Conservation (phyloP, 2,888 invertebrate genomes). For the Priocnemis perturbator region DNA sequence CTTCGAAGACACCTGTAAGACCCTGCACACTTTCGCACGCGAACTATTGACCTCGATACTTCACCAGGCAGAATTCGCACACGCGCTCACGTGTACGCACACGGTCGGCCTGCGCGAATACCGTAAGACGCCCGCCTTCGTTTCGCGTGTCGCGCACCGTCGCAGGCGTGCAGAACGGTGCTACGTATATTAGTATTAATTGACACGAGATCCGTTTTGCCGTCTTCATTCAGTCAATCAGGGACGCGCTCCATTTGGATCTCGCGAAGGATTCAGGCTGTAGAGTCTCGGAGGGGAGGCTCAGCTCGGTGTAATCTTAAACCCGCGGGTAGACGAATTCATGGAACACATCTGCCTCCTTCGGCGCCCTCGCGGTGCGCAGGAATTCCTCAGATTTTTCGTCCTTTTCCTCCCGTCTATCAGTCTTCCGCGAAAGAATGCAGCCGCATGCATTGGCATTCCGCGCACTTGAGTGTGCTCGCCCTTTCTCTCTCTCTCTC, state of each 20-base stretch:
- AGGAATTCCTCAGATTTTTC: constrained; percentile 41
- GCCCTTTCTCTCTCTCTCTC: neutral
- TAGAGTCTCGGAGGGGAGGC: neutral
- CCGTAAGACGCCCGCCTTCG: neutral
- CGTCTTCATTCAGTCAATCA: constrained; percentile 42
- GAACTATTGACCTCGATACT: too few species aligned
- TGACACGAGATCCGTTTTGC: constrained; percentile 36
- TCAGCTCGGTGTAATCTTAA: too few species aligned
- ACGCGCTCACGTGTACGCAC: too few species aligned
- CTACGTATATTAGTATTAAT: constrained; percentile 43
- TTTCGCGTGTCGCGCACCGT: neutral
- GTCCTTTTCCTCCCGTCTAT: neutral
- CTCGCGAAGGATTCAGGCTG: constrained; percentile 31
- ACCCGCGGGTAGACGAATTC: too few species aligned
- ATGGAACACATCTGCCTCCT: too few species aligned
- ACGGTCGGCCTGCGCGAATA: too few species aligned
- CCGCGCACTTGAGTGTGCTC: neutral
- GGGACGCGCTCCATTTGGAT: constrained; percentile 42
- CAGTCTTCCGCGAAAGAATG: neutral
- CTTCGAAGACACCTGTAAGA: too few species aligned
- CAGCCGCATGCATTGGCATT: too few species aligned
- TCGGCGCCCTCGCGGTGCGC: too few species aligned
- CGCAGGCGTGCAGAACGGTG: constrained; percentile 4
- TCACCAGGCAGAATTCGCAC: too few species aligned
- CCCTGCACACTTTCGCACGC: too few species aligned